Evolutionary conservation across 37 sponge, comb jelly and placozoan species (phyloP).

Genomic region (Chondrilla cf. caribensis): DNA sequence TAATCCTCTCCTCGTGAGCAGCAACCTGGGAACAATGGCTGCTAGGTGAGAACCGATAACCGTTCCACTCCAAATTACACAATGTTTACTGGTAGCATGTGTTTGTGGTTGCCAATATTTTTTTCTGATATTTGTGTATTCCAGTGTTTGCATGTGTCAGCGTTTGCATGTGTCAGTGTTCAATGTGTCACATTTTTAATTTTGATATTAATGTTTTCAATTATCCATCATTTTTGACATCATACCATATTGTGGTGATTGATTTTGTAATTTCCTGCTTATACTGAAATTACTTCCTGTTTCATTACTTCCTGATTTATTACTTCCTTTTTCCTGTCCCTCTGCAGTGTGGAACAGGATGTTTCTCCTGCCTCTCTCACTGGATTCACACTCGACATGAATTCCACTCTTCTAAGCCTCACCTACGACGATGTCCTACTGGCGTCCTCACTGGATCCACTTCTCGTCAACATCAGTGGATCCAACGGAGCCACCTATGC

Average conservation of each 20-base stretch:
- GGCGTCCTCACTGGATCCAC: slow-evolving; percentile 51
- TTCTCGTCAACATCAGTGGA: slow-evolving; percentile 57
- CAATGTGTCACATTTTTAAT: no score
- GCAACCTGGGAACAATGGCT: not conserved
- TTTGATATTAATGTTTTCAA: no score
- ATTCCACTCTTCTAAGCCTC: slow-evolving; percentile 57
- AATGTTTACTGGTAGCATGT: not conserved
- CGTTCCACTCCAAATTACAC: not conserved
- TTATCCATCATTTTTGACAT: no score
- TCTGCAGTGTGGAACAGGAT: slow-evolving; percentile 29
- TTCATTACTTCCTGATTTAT: not conserved
- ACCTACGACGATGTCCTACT: slow-evolving; percentile 80
- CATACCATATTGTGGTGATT: no score
- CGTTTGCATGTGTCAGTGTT: no score
- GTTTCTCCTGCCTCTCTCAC: slow-evolving; percentile 48
- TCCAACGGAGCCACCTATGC: slow-evolving; percentile 44
- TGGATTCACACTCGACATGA: slow-evolving; percentile 80
- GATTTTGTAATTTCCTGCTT: no score
- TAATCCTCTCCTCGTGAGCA: slow-evolving; percentile 26
- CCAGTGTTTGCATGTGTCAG: not conserved
- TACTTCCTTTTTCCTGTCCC: not conserved
- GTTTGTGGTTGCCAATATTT: not conserved
- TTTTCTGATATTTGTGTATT: not conserved
- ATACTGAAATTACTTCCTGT: not conserved
- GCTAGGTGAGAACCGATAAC: not conserved